A percentile compares a stretch with the other conserved stretches of the same genome.
Conservation (phyloP, 23 tunicate genomes). For the Trididemnum miniatum region DNA sequence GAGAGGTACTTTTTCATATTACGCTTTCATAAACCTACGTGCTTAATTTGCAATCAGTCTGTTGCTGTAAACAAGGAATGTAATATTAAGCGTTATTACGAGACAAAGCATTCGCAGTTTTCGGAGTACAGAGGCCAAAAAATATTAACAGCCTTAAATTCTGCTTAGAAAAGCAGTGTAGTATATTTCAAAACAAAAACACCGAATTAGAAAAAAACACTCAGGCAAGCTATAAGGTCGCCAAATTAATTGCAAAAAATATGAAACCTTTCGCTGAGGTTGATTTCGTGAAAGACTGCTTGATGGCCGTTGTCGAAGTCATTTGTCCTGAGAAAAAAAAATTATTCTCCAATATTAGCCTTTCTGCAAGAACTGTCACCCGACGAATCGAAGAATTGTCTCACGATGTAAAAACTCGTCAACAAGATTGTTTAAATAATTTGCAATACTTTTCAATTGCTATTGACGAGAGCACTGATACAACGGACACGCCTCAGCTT, state of each 20-base stretch:
- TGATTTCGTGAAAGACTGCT: slow-evolving; percentile 61
- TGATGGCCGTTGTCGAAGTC: slow-evolving; percentile 68
- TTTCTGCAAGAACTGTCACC: slow-evolving; percentile 80
- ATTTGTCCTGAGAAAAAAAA: slow-evolving; percentile 72
- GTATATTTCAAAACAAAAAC: slow-evolving; percentile 39
- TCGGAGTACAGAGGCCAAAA: slow-evolving; percentile 43
- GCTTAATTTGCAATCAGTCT: slow-evolving; percentile 46
- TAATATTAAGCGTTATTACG: slow-evolving; percentile 68
- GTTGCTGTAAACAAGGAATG: slow-evolving; percentile 59
- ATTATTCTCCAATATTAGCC: slow-evolving; percentile 45
- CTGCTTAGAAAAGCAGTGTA: slow-evolving; percentile 31
- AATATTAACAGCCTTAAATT: slow-evolving; percentile 53
- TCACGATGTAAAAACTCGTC: slow-evolving; percentile 46
- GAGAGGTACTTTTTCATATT: slow-evolving; percentile 27
- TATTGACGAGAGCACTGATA: slow-evolving; percentile 56
- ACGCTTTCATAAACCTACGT: slow-evolving; percentile 27
- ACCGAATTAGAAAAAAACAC: slow-evolving; percentile 59
- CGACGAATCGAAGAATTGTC: slow-evolving; percentile 82
- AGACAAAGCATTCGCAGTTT: slow-evolving; percentile 32
- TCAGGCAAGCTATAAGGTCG: slow-evolving; percentile 68
- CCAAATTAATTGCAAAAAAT: slow-evolving; percentile 61
- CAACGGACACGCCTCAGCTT: slow-evolving; percentile 68
- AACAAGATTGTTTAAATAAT: slow-evolving; percentile 56
- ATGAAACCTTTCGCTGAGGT: slow-evolving; percentile 73
- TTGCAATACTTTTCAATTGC: slow-evolving; percentile 57